These are phyloP conservation scores for Larimichthys polyactis DNA, from an alignment of 2,113 vertebrate genomes.

Conservation along the genomic window DNA sequence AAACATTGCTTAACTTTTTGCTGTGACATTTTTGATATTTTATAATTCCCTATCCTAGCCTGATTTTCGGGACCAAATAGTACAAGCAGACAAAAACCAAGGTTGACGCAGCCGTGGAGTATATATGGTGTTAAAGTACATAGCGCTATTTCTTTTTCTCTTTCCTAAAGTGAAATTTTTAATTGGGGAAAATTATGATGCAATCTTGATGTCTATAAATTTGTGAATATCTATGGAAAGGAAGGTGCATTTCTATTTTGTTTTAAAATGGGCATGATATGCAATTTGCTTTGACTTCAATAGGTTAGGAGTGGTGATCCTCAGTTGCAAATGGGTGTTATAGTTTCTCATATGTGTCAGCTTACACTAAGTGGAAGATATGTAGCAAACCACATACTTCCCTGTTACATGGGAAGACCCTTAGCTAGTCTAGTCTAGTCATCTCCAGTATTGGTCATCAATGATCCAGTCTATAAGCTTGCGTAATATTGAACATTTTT, in stretches of 20 bases:
- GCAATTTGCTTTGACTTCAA: slow-evolving; percentile 46
- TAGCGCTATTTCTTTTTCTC: slow-evolving; percentile 3
- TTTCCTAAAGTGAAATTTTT: slow-evolving; percentile 32
- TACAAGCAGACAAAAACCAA: slow-evolving; percentile 1
- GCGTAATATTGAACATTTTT: slow-evolving; percentile 51
- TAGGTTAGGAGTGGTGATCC: slow-evolving; percentile 31
- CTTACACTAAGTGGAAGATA: slow-evolving; percentile 51
- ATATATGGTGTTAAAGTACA: slow-evolving; percentile 20
- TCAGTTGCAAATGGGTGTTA: slow-evolving; percentile 43
- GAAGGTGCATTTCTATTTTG: slow-evolving; percentile 29
- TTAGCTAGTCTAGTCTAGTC: slow-evolving; percentile 52
- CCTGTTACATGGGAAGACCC: slow-evolving; percentile 29
- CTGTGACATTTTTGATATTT: slow-evolving; percentile 23
- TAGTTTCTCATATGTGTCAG: slow-evolving; percentile 50
- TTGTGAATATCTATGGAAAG: slow-evolving; percentile 45
- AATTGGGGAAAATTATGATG: slow-evolving; percentile 18
- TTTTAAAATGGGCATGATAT: slow-evolving; percentile 47
- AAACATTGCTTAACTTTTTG: neutral
- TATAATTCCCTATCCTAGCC: neutral
- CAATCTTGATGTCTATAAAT: slow-evolving; percentile 46
- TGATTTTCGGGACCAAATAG: slow-evolving; percentile 47
- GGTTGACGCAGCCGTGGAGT: neutral
- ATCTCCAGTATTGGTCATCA: slow-evolving; percentile 44
- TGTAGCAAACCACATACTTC: slow-evolving; percentile 66
- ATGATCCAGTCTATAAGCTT: slow-evolving; percentile 39